Conservation (phyloP, 35 echinoderm and acorn worm genomes). For the Heliocidaris tuberculata region DNA sequence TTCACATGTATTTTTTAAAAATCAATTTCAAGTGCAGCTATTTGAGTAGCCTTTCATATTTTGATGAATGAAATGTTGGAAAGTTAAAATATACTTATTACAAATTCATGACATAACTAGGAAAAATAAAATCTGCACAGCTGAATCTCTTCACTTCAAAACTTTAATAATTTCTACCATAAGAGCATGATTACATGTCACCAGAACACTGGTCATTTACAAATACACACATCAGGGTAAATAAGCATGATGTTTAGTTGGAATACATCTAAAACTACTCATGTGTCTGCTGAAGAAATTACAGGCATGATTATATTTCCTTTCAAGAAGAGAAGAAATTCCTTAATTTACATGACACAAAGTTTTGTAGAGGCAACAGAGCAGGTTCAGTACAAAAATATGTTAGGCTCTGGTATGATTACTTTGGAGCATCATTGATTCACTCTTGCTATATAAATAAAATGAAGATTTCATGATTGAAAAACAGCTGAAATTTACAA, state of each 20-base stretch:
- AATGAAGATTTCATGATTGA: neutral
- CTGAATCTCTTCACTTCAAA: neutral
- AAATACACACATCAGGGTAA: neutral
- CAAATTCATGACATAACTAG: no score
- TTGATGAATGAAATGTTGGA: no score
- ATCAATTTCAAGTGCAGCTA: no score
- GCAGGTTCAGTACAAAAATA: no score
- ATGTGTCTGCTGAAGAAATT: neutral
- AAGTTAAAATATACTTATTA: no score
- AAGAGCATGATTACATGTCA: slow-evolving; percentile 21
- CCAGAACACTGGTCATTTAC: neutral
- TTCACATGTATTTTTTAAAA: no score
- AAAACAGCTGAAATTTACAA: neutral
- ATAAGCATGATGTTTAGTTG: neutral
- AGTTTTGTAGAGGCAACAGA: neutral
- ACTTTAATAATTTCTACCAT: slow-evolving; percentile 28
- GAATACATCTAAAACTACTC: neutral
- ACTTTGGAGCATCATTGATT: neutral
- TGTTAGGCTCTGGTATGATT: neutral
- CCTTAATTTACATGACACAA: neutral
- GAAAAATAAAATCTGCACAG: neutral
- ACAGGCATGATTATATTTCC: neutral
- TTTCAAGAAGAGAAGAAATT: neutral
- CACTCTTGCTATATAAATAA: neutral
- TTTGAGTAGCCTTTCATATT: no score